A percentile compares a stretch with the other conserved stretches of the same genome.
Conservation (phyloP, 1,140 invertebrate genomes). For the Lithobius niger region DNA sequence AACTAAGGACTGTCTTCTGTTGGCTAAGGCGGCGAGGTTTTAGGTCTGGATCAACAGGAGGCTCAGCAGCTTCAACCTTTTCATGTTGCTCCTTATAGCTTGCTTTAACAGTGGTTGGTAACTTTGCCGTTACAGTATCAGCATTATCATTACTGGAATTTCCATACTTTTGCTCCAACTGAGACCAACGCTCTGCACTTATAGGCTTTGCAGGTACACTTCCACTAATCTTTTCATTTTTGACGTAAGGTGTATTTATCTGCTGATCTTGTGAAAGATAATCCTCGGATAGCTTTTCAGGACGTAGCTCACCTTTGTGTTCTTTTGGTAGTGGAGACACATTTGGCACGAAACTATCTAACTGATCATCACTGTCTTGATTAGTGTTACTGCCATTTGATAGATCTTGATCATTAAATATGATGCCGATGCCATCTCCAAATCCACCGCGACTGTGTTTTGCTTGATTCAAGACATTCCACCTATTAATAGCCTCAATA, state of each 20-base stretch:
- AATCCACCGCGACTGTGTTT: slow-evolving; percentile 55
- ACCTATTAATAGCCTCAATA: slow-evolving; percentile 65
- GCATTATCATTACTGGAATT: not conserved
- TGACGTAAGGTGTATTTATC: not conserved
- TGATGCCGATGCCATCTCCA: too few relatives aligned
- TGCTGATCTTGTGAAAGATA: not conserved
- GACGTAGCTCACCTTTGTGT: not conserved
- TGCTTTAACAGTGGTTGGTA: too few relatives aligned
- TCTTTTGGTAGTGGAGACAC: not conserved
- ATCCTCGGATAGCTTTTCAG: not conserved
- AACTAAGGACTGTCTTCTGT: not conserved
- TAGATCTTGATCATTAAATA: too few relatives aligned
- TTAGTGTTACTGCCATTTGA: not conserved
- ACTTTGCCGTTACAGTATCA: not conserved
- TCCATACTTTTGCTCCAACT: slow-evolving; percentile 23
- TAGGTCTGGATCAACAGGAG: not conserved
- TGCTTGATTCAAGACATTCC: slow-evolving; percentile 73
- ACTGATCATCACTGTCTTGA: not conserved
- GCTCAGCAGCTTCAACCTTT: too few relatives aligned
- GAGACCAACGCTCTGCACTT: slow-evolving; percentile 18
- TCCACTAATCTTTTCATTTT: not conserved
- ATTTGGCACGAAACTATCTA: not conserved
- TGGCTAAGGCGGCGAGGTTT: not conserved
- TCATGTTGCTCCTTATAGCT: too few relatives aligned
- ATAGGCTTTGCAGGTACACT: not conserved